phyloP scores from a whole-genome alignment of 2,113 vertebrate genomes.

The Danio rerio region GRCz12tu NC_133182.1:35986501-35987000 shows the following conservation, averaged over 20 bases:
- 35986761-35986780: conserved; percentile 28
- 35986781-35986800: conserved; percentile 43
- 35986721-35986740: conserved; percentile 62
- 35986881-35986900: not conserved
- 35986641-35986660: conserved; percentile 72
- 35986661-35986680: conserved; percentile 66
- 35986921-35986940: not conserved
- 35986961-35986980: too few relatives aligned
- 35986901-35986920: not conserved
- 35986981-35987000: too few relatives aligned
- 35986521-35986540: conserved; percentile 62
- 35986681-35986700: conserved; percentile 61
- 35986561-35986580: conserved; percentile 81
- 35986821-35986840: conserved; percentile 35
- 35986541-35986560: conserved; percentile 63
- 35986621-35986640: conserved; percentile 73
- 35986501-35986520: conserved; percentile 74
- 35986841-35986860: conserved; percentile 22
- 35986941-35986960: too few relatives aligned
- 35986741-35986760: conserved; percentile 30
- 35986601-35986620: conserved; percentile 77
- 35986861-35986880: not conserved
- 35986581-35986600: conserved; percentile 78
- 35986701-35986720: conserved; percentile 56
- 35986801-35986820: conserved; percentile 33